Evolutionary conservation across 2,797 vertebrate genomes (phyloP).

Genomic region (Tangara arthus): DNA sequence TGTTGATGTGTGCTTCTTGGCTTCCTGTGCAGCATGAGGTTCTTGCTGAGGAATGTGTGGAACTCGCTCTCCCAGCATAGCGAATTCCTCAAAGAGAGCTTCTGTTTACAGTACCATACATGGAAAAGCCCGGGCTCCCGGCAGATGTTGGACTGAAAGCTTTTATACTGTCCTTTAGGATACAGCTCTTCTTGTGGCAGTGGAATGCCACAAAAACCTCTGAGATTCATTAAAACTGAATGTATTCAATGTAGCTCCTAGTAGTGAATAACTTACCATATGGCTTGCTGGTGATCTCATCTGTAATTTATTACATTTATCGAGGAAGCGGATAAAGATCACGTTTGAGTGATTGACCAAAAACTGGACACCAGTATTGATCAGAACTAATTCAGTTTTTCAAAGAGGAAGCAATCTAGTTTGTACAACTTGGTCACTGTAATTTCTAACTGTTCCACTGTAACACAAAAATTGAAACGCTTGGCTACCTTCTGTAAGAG

Average conservation of each 20-base stretch:
- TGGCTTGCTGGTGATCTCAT: not conserved
- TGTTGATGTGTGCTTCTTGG: constrained; percentile 31
- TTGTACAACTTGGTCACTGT: not conserved
- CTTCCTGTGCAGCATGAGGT: constrained; percentile 38
- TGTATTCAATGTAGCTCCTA: not conserved
- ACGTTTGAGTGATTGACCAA: not conserved
- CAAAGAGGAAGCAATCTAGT: not conserved
- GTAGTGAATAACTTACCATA: not conserved
- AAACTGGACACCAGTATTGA: not conserved
- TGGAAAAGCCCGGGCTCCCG: not conserved
- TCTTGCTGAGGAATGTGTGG: constrained; percentile 58
- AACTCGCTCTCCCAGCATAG: not conserved
- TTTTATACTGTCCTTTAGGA: not conserved
- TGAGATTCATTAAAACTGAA: not conserved
- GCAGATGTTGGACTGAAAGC: constrained; percentile 2
- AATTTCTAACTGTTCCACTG: not conserved
- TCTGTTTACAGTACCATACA: constrained; percentile 60
- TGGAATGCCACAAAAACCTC: not conserved
- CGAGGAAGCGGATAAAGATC: not conserved
- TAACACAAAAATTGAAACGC: not conserved
- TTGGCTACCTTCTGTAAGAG: not conserved
- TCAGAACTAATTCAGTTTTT: not conserved
- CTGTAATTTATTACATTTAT: not conserved
- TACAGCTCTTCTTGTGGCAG: not conserved
- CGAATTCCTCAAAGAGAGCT: constrained; percentile 48